Base-by-base conservation (phyloP, 1,140 invertebrate species). In the Platyura marginata region DNA sequence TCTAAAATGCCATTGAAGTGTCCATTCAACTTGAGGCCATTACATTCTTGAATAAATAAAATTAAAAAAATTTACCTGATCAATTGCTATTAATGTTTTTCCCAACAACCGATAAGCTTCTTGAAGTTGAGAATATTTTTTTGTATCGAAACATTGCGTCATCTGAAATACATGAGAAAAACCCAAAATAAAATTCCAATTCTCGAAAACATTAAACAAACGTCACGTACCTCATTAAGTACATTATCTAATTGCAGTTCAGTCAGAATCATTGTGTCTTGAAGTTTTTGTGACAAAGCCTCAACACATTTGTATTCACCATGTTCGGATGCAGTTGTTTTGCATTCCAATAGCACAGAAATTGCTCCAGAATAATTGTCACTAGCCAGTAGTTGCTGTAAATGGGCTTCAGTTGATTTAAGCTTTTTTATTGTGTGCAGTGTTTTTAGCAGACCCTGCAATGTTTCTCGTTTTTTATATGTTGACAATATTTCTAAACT, bases 31-130 rank as follows among this genome's bases (percentile, higher is more conserved):
- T n/a, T n/a, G n/a, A n/a, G n/a, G n/a, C n/a, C n/a, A n/a, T n/a
- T n/a, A n/a, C n/a, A n/a, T n/a, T n/a, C n/a, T n/a, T n/a, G n/a
- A n/a, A n/a, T n/a, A n/a, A n/a, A n/a, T n/a, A n/a, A n/a, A n/a
- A n/a, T n/a, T n/a, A n/a, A n/a, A n/a, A n/a, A n/a, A n/a, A n/a
- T 87, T 79, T 21, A 95, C 58, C 58, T 95, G 89, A 65, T 98
- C 91, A 71, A 95, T 86, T 0, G 90, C 85, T 3, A 79, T 81
- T 60, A 93, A 75, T 1, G 79, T 86, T 64, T 90, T 92, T 5
- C 85, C 85, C 2, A 93, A 59, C 3, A 90, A 60, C 18, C 71
- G 71, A 52, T 94, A 96, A 1, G 93, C 91, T 49, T 71, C 74
- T 55, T 90, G 83, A 3, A 95, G 63, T 48, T 89, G 81, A 2